Percentiles rank a stretch among this genome's conserved stretches.
Conservation (phyloP, 2,888 invertebrate species). For the Tricholauxania praeusta region DNA sequence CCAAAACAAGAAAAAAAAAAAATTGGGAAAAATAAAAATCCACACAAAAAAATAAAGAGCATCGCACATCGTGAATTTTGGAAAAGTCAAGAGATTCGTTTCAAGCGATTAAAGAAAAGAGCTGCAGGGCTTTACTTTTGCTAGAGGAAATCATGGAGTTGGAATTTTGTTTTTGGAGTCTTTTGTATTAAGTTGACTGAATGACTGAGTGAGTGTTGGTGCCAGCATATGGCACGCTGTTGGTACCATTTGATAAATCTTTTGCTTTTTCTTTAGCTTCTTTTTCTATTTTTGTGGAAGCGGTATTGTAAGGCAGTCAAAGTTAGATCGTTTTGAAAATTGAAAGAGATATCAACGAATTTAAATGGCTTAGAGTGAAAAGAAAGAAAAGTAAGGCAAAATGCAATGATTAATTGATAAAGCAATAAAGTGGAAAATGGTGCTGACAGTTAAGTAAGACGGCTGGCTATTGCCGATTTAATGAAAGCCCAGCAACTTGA, state of each 20-base stretch:
- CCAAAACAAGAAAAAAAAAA: not conserved
- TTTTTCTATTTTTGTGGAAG: not conserved
- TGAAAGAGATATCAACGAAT: constrained; percentile 35
- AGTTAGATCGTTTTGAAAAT: constrained; percentile 26
- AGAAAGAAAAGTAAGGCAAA: not conserved
- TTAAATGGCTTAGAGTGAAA: constrained; percentile 17
- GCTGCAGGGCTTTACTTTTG: not conserved
- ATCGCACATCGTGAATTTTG: constrained; percentile 31
- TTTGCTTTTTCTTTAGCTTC: not conserved
- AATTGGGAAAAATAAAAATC: not conserved
- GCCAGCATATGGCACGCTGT: constrained; percentile 25
- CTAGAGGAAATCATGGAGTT: not conserved
- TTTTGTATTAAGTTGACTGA: constrained; percentile 4
- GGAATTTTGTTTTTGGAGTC: constrained; percentile 6
- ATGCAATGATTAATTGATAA: constrained; percentile 30
- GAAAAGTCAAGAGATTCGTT: constrained; percentile 23
- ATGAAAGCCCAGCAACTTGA: constrained; percentile 27
- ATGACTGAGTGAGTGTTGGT: constrained; percentile 6
- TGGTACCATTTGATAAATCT: constrained; percentile 27
- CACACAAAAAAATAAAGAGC: constrained; percentile 34
- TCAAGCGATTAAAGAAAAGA: constrained; percentile 24
- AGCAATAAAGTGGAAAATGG: constrained; percentile 21
- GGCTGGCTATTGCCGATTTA: constrained; percentile 1
- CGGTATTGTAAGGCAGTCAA: constrained; percentile 19
- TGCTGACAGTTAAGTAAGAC: constrained; percentile 22